These are phyloP conservation scores for Puffinus mauretanicus DNA, from an alignment of 2,113 vertebrate species.

Conservation along the genomic window DNA sequence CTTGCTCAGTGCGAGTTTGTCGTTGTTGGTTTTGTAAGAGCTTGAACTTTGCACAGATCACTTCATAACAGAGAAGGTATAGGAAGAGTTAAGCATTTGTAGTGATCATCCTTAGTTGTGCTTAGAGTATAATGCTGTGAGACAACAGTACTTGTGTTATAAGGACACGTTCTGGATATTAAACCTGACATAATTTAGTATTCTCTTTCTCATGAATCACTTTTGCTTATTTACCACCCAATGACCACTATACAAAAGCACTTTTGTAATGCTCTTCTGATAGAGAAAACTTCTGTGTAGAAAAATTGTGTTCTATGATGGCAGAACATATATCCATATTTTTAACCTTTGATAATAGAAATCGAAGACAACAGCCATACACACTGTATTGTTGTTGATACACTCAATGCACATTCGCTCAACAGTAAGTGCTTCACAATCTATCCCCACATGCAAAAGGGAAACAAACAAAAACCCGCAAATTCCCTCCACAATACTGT, in stretches of 20 bases:
- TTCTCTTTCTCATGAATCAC: background rate
- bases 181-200: background rate
- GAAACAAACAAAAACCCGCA: background rate
- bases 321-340: background rate
- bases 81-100: background rate
- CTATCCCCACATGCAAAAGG: background rate
- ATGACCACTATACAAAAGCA: background rate
- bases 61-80: background rate
- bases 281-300: background rate
- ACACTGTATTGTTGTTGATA: background rate
- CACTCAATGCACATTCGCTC: background rate
- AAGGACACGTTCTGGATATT: background rate
- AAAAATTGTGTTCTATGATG: background rate
- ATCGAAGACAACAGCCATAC: background rate
- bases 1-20: background rate
- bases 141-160: background rate
- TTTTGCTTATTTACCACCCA: background rate
- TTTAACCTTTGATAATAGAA: background rate
- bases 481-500: background rate
- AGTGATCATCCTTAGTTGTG: background rate
- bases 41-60: background rate
- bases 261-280: background rate
- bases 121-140: background rate
- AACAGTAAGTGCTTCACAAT: background rate
- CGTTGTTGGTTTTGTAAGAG: background rate